Evolutionary conservation across 1,140 invertebrate species (phyloP), one percentile per base, ranked within the genome.

Genomic region (Thalassaphorura encarpata): DNA sequence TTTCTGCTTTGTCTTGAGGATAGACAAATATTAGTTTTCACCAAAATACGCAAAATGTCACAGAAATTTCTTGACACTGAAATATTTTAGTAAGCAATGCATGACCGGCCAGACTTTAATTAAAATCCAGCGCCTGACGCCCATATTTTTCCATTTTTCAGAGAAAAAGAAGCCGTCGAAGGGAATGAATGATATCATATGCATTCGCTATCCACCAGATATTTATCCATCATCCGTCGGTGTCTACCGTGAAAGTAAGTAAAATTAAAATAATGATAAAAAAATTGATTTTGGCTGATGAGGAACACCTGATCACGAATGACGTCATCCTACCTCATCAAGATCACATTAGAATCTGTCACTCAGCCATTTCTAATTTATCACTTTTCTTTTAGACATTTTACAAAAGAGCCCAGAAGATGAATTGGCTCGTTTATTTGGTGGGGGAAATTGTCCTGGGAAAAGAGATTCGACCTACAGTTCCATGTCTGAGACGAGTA

Each of bases 161-260:
- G 54, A 58, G 46, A 64, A 64, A 46, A 64, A 64, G 55, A 61
- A 60, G 50, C n/a, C n/a, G n/a, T n/a, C n/a, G n/a, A 52, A 58
- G 2, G 40, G 42, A 21, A 52, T 59, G 61, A 60, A 65, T 29
- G 63, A 65, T 33, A 62, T 62, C 31, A 62, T 65, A 21, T 62
- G 63, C 29, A 65, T 65, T 49, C 53, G 63, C 3, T 65, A 65
- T 27, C 63, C 63, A 3, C 63, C 63, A 15, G 63, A 65, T 46
- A 65, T 65, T 36, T 65, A 65, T 39, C 63, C 63, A 3, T 27
- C 63, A 1, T 60, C 60, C n/a, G 55, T 65, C n/a, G 63, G 63
- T n/a, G 51, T 65, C 28, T 65, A 65, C 53, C 24, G 63, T 31
- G 63, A 65, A 58, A 62, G 63, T 65, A 60, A 65, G 63, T n/a